phyloP scores from a whole-genome alignment of 1,140 invertebrate genomes.

The Arctopsyche grandis region DNA sequence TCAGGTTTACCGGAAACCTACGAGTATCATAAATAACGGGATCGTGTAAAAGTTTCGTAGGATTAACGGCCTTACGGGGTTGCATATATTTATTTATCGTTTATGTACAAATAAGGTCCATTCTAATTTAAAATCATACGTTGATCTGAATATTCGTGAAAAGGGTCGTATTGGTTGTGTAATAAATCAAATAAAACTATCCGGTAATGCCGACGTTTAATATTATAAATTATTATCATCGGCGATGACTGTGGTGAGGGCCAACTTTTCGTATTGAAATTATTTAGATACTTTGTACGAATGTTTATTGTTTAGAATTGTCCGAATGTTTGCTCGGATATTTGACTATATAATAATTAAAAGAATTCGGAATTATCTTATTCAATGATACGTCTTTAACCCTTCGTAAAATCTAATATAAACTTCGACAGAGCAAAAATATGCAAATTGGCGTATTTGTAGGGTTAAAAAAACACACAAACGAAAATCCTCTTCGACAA shows the following conservation, averaged over 20 bases:
- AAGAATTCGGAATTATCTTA: background rate
- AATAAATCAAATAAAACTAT: conserved; percentile 12
- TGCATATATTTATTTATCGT: background rate
- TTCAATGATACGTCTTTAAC: too few relatives aligned
- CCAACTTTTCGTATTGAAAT: too few relatives aligned
- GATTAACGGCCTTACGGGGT: conserved; percentile 16
- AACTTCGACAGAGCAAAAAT: too few relatives aligned
- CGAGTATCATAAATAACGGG: conserved; percentile 24
- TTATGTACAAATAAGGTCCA: background rate
- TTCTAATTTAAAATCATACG: conserved; percentile 30
- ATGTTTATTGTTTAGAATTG: too few relatives aligned
- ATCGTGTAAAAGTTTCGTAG: conserved; percentile 23
- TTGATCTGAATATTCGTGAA: background rate
- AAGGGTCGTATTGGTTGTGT: background rate
- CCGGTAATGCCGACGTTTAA: conserved; percentile 4
- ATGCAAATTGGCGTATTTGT: too few relatives aligned
- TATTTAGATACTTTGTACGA: too few relatives aligned
- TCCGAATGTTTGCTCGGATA: too few relatives aligned
- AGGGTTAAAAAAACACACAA: too few relatives aligned
- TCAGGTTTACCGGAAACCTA: background rate
- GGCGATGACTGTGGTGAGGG: background rate
- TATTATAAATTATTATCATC: background rate
- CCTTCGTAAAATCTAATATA: too few relatives aligned
- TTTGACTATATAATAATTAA: too few relatives aligned
- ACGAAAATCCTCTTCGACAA: too few relatives aligned